Evolutionary conservation across 2,888 invertebrate genomes (phyloP).

Genomic region (Eupelmus urozonus): DNA sequence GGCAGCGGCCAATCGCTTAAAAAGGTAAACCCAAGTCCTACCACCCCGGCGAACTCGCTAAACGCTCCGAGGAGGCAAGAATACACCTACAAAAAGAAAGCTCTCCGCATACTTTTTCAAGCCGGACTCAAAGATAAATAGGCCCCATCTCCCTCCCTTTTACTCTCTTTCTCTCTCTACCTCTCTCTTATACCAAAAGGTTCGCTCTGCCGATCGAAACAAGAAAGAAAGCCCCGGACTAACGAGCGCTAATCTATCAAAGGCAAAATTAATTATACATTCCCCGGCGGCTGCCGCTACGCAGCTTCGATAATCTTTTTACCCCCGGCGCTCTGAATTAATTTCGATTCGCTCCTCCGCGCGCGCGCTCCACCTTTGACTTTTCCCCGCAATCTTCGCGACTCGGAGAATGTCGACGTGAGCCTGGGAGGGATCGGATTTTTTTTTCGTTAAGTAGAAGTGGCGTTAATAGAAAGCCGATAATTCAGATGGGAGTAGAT

Average conservation of each 20-base stretch:
- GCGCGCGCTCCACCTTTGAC: neutral
- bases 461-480: conserved; percentile 33
- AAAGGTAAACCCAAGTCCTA: neutral
- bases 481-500: neutral
- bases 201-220: neutral
- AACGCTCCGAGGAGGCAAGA: neutral
- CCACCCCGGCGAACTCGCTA: too few species aligned
- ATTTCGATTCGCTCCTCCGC: conserved; percentile 22
- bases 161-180: too few species aligned
- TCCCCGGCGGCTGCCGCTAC: conserved; percentile 48
- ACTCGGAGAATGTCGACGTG: conserved; percentile 10
- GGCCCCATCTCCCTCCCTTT: neutral
- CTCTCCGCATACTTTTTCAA: neutral
- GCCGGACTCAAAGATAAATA: conserved; percentile 6
- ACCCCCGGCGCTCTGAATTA: conserved; percentile 18
- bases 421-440: neutral
- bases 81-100: neutral
- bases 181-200: neutral
- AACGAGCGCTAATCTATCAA: conserved; percentile 68
- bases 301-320: conserved; percentile 57
- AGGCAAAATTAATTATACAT: conserved; percentile 69
- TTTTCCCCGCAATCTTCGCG: neutral
- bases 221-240: conserved; percentile 12
- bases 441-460: conserved; percentile 30
- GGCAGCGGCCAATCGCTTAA: neutral